Evolutionary conservation across 2,113 vertebrate species (phyloP).

Genomic region (Tonatia bakeri): DNA sequence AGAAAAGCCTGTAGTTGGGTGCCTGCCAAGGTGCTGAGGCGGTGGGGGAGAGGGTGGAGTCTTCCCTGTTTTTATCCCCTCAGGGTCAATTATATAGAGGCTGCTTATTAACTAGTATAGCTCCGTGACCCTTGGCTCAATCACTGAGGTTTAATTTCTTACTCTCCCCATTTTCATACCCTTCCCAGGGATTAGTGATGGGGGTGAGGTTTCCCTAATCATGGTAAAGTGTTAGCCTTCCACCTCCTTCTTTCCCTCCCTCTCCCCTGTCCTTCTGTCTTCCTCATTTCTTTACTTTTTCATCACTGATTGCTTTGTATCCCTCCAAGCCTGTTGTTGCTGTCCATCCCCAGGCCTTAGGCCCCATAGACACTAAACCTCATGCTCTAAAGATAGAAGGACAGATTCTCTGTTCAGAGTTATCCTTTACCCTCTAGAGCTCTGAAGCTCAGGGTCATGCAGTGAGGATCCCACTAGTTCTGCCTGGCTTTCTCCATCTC

Average conservation of each 20-base stretch:
- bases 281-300: constrained; percentile 26
- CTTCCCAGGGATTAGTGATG: constrained; percentile 43
- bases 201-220: constrained; percentile 61
- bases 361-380: constrained; percentile 36
- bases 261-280: not conserved
- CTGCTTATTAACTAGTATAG: constrained; percentile 51
- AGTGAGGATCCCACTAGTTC: not conserved
- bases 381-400: not conserved
- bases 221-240: constrained; percentile 64
- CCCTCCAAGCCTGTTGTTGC: constrained; percentile 21
- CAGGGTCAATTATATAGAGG: constrained; percentile 49
- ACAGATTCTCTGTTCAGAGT: not conserved
- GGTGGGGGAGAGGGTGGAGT: not conserved
- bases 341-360: constrained; percentile 22
- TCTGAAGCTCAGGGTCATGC: not conserved
- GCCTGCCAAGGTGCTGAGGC: constrained; percentile 43
- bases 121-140: constrained; percentile 58
- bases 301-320: constrained; percentile 38
- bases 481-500: constrained; percentile 16
- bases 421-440: not conserved
- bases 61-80: constrained; percentile 47
- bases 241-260: not conserved
- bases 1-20: not conserved
- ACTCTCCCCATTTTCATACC: not conserved
- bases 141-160: constrained; percentile 46